phyloP scores from a whole-genome alignment of 2,113 vertebrate species.

The Tragelaphus imberbis region DNA sequence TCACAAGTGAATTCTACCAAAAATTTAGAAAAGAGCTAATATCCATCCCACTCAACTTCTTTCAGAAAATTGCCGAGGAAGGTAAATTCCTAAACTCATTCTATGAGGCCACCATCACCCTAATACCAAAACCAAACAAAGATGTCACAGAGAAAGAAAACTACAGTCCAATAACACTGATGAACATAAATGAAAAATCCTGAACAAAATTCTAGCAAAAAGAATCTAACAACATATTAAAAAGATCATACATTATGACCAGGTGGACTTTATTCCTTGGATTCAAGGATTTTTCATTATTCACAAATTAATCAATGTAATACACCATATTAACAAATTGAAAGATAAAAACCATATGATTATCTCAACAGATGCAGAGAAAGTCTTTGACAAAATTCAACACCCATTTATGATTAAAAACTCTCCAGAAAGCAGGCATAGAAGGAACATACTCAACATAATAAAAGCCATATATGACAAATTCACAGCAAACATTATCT shows the following conservation, averaged over 20 bases:
- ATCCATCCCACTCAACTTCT: not conserved
- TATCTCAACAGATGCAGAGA: not conserved
- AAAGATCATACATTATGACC: not conserved
- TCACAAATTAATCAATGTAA: not conserved
- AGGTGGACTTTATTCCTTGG: not conserved
- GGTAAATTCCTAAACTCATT: not conserved
- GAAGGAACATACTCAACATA: not conserved
- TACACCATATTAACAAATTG: not conserved
- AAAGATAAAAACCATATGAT: not conserved
- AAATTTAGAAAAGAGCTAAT: not conserved
- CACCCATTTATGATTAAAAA: not conserved
- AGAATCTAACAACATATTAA: not conserved
- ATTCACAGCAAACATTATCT: not conserved
- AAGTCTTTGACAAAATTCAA: not conserved
- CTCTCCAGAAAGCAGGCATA: not conserved
- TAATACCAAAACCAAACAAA: not conserved
- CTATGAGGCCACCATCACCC: not conserved
- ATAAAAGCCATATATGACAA: not conserved
- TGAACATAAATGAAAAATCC: not conserved
- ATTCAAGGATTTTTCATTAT: not conserved
- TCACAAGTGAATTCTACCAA: not conserved
- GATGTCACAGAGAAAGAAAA: not conserved
- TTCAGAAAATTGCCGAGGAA: not conserved
- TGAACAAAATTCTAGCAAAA: not conserved
- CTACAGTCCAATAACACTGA: not conserved